These are phyloP conservation scores for Emydocephalus ijimae DNA, from an alignment of 2,113 vertebrate species.

Conservation along the genomic window DNA sequence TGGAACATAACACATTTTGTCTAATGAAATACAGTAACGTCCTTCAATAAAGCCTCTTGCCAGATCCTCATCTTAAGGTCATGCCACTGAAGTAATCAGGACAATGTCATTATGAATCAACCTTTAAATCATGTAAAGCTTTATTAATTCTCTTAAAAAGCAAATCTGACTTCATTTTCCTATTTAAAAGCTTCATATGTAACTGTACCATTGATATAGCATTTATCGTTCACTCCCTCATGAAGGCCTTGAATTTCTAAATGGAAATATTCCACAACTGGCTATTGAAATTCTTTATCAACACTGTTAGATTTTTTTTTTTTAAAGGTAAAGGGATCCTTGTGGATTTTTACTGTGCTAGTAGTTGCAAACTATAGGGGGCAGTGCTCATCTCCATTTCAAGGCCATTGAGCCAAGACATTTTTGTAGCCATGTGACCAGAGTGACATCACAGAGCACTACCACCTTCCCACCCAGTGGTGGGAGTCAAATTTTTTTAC, in stretches of 20 bases:
- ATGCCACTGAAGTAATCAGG: slow-evolving; percentile 17
- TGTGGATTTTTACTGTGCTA: background rate
- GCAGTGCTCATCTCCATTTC: background rate
- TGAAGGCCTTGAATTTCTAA: background rate
- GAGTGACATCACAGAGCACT: background rate
- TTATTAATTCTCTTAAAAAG: background rate
- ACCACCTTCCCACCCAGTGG: too few relatives aligned
- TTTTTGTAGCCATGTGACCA: background rate
- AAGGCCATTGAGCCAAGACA: background rate
- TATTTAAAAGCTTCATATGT: background rate
- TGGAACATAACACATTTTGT: slow-evolving; percentile 17
- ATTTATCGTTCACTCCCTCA: background rate
- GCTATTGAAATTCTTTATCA: background rate
- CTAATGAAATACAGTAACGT: slow-evolving; percentile 15
- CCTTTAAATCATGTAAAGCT: slow-evolving; percentile 9
- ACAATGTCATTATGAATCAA: slow-evolving; percentile 6
- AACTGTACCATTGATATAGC: background rate
- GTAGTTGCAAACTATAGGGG: background rate
- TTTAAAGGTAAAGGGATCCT: background rate
- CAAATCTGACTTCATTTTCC: slow-evolving; percentile 1
- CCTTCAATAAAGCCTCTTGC: slow-evolving; percentile 17
- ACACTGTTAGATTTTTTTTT: background rate
- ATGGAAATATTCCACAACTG: background rate
- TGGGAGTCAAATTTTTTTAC: too few relatives aligned
- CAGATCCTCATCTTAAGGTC: slow-evolving; percentile 5